Evolutionary conservation across 1,140 invertebrate species (phyloP).

Genomic region (Scaptodrosophila lebanonensis): DNA sequence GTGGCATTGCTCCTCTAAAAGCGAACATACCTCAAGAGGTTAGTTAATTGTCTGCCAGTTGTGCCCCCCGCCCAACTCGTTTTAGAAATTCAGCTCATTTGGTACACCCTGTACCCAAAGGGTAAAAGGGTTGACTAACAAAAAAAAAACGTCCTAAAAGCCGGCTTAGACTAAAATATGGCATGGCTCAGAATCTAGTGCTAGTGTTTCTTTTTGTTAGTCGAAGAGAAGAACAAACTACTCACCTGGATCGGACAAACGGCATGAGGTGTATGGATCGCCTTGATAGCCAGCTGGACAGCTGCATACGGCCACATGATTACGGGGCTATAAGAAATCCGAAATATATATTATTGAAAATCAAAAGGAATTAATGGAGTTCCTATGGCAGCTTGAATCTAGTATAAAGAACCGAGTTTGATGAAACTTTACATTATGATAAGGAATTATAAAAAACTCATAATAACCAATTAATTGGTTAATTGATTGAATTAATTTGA

Average conservation of each 20-base stretch:
- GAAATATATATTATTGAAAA: conserved; percentile 36
- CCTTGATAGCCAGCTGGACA: conserved; percentile 90
- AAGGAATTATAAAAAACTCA: too few species aligned
- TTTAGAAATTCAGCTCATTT: too few species aligned
- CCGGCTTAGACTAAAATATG: background rate
- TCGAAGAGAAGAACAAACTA: background rate
- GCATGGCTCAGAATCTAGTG: background rate
- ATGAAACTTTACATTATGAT: too few species aligned
- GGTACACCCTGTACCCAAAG: too few species aligned
- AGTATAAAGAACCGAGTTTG: too few species aligned
- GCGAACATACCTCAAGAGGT: background rate
- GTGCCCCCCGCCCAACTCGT: conserved; percentile 8
- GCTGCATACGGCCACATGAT: conserved; percentile 89
- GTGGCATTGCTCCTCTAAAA: conserved; percentile 85
- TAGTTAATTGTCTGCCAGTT: background rate
- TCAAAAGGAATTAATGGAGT: conserved; percentile 56
- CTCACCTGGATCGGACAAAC: conserved; percentile 81
- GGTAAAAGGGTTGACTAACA: too few species aligned
- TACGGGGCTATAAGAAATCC: conserved; percentile 80
- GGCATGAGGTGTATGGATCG: conserved; percentile 85
- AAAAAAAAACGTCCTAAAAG: too few species aligned
- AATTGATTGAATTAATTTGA: too few species aligned
- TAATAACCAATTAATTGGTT: too few species aligned
- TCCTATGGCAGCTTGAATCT: too few species aligned
- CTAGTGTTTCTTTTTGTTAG: conserved; percentile 1